These are phyloP conservation scores for Eudemis profundana DNA, from an alignment of 2,888 invertebrate species.

Conservation along the genomic window DNA sequence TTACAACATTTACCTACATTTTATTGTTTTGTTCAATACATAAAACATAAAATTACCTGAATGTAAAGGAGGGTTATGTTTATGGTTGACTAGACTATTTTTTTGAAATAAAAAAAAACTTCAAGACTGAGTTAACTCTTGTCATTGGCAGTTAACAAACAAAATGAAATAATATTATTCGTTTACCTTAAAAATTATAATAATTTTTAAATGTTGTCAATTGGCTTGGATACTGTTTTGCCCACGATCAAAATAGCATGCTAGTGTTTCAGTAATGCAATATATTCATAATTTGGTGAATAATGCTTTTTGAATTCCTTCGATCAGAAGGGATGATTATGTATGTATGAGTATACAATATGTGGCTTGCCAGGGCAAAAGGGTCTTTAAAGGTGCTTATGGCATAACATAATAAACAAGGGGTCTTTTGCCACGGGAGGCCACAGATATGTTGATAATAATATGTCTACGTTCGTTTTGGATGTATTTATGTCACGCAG, in stretches of 20 bases:
- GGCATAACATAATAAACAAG: background rate
- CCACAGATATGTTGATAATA: slow-evolving; percentile 25
- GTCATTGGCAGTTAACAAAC: no score
- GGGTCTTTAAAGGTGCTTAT: background rate
- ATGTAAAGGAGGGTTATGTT: no score
- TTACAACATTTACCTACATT: no score
- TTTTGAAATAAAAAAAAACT: no score
- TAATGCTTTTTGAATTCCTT: slow-evolving; percentile 9
- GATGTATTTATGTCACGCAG: slow-evolving; percentile 26
- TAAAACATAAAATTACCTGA: no score
- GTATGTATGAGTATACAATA: slow-evolving; percentile 40
- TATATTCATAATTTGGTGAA: slow-evolving; percentile 9
- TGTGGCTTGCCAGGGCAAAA: slow-evolving; percentile 8
- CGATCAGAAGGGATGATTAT: slow-evolving; percentile 16
- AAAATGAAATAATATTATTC: no score
- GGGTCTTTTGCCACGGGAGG: slow-evolving; percentile 10
- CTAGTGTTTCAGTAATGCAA: slow-evolving; percentile 12
- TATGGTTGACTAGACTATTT: no score
- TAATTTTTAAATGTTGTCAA: background rate
- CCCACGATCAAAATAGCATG: slow-evolving; percentile 5
- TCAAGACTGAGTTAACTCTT: no score
- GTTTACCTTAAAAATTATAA: background rate
- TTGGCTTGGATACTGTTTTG: background rate
- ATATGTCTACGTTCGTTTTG: slow-evolving; percentile 29
- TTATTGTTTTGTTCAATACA: no score